A percentile compares a stretch with the other conserved stretches of the same genome.
Conservation (phyloP, 2,113 vertebrate genomes). For the crab-eating macaque (Macaca fascicularis) region T2T-MFA8v1.1 NC_088389.1:102155001-102155500, state of each 20-base stretch:
- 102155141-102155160: neutral
- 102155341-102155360: neutral
- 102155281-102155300: neutral
- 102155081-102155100: neutral
- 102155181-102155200: neutral
- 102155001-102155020: neutral
- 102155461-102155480: too few relatives aligned
- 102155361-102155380: neutral
- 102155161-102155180: neutral
- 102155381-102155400: neutral
- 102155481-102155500: neutral
- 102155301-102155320: neutral
- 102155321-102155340: neutral
- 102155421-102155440: neutral
- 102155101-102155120: neutral
- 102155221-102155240: neutral
- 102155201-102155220: neutral
- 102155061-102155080: neutral
- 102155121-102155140: neutral
- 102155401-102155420: neutral
- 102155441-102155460: too few relatives aligned
- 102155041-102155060: neutral
- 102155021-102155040: neutral
- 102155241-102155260: neutral
- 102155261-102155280: neutral